A percentile compares a stretch with the other conserved stretches of the same genome.
phyloP scores from a whole-genome alignment of 2,797 vertebrate genomes.

The Acanthurus leucopareius region DNA sequence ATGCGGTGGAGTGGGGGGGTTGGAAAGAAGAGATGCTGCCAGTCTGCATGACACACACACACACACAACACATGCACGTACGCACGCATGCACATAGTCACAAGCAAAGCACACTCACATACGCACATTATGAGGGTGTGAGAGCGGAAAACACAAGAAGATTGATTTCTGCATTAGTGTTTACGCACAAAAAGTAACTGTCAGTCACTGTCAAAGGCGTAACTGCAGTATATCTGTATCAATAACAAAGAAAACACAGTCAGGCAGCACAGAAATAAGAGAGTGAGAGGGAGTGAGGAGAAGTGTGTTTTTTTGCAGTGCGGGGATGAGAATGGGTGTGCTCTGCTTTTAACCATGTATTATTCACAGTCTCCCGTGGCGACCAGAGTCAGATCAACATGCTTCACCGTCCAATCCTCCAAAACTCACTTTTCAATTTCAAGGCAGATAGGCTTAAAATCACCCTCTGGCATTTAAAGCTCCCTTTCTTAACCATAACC shows the following conservation, averaged over 20 bases:
- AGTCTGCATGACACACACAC: slow-evolving; percentile 48
- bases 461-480: slow-evolving; percentile 45
- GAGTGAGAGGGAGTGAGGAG: slow-evolving; percentile 12
- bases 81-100: neutral
- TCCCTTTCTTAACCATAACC: slow-evolving; percentile 35
- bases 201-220: slow-evolving; percentile 23
- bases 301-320: slow-evolving; percentile 33
- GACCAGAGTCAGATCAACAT: slow-evolving; percentile 62
- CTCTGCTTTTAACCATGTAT: slow-evolving; percentile 71
- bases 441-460: slow-evolving; percentile 59
- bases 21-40: slow-evolving; percentile 66
- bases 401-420: slow-evolving; percentile 54
- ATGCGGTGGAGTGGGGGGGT: slow-evolving; percentile 52
- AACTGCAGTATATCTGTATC: neutral
- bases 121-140: slow-evolving; percentile 2
- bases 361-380: slow-evolving; percentile 71
- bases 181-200: slow-evolving; percentile 10
- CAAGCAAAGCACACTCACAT: slow-evolving; percentile 29
- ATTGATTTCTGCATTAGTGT: slow-evolving; percentile 37
- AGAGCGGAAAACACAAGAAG: slow-evolving; percentile 28
- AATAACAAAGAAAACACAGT: slow-evolving; percentile 13
- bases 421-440: slow-evolving; percentile 68
- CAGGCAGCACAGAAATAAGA: slow-evolving; percentile 1
- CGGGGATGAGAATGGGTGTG: slow-evolving; percentile 48
- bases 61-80: slow-evolving; percentile 36